Conservation (phyloP, 2,113 vertebrate species). For the Pardalotus punctatus region DNA sequence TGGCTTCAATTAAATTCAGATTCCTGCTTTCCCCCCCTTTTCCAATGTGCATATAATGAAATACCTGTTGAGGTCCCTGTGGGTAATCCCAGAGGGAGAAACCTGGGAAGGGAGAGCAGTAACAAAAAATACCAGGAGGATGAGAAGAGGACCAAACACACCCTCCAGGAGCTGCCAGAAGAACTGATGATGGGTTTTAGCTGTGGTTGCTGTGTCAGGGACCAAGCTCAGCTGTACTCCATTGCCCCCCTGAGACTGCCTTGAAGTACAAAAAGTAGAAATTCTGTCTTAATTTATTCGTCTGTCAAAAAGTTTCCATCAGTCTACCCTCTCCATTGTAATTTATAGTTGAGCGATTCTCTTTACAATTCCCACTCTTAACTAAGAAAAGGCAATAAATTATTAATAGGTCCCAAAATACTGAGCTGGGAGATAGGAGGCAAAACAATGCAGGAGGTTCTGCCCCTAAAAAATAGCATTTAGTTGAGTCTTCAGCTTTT, state of each 20-base stretch:
- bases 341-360: not conserved
- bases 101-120: not conserved
- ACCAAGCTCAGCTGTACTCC: not conserved
- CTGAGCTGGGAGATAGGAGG: not conserved
- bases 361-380: not conserved
- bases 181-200: not conserved
- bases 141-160: not conserved
- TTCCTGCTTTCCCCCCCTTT: not conserved
- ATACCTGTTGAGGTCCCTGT: not conserved
- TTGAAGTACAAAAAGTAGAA: not conserved
- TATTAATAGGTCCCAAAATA: not conserved
- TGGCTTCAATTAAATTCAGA: not conserved
- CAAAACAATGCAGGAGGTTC: not conserved
- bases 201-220: not conserved
- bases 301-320: not conserved
- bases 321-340: not conserved
- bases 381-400: not conserved
- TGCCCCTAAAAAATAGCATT: not conserved
- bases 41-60: not conserved
- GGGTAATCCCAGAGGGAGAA: not conserved
- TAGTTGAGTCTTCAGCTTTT: not conserved
- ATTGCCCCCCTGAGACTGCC: not conserved
- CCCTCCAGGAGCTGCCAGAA: not conserved
- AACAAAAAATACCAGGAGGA: not conserved
- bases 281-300: not conserved